These are phyloP conservation scores for Drosophila quinaria DNA, from an alignment of 2,888 invertebrate species.

Conservation along the genomic window DNA sequence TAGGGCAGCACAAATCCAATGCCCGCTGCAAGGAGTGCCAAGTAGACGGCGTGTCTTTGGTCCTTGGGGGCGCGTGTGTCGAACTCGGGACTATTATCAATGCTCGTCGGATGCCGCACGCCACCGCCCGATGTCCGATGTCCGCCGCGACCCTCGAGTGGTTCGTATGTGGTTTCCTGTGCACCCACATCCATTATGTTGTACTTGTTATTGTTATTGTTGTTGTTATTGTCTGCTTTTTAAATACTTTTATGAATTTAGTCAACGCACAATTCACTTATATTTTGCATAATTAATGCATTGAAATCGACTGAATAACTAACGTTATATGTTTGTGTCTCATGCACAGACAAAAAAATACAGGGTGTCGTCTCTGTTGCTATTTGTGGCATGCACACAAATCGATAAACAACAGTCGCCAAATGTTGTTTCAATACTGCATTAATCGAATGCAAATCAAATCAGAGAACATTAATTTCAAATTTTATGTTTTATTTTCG, in stretches of 20 bases:
- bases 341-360: slow-evolving; percentile 22
- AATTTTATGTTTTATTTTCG: no score
- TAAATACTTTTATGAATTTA: slow-evolving; percentile 15
- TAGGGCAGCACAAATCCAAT: slow-evolving; percentile 96
- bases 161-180: slow-evolving; percentile 85
- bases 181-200: slow-evolving; percentile 70
- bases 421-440: slow-evolving; percentile 49
- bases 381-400: slow-evolving; percentile 39
- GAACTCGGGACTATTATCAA: slow-evolving; percentile 85
- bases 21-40: slow-evolving; percentile 91
- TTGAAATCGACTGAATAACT: slow-evolving; percentile 33
- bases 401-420: slow-evolving; percentile 72
- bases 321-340: slow-evolving; percentile 25
- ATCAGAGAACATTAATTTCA: not conserved
- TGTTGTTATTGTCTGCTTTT: slow-evolving; percentile 18
- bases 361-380: slow-evolving; percentile 56
- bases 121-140: slow-evolving; percentile 40
- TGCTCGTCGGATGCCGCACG: slow-evolving; percentile 76
- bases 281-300: slow-evolving; percentile 57
- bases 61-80: slow-evolving; percentile 85
- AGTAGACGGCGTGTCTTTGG: slow-evolving; percentile 84
- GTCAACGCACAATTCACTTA: slow-evolving; percentile 23
- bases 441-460: slow-evolving; percentile 40
- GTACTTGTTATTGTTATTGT: not conserved
- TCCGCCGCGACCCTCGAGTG: slow-evolving; percentile 82